Base-by-base conservation (phyloP, 2,113 vertebrate species). In the Mormyrus lacerda region DNA sequence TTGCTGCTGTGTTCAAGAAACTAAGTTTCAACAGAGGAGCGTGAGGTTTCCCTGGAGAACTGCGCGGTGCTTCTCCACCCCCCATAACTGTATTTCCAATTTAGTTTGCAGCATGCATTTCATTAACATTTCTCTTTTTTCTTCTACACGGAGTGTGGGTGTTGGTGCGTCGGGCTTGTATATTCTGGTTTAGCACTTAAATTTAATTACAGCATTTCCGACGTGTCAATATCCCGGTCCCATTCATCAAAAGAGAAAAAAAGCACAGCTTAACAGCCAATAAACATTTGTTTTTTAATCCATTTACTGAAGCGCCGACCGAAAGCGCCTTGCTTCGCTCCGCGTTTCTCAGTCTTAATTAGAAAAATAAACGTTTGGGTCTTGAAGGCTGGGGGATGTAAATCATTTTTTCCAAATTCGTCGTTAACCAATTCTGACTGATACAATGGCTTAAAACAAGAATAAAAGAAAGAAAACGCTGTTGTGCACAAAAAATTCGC, bases 261-360 rank as follows among this genome's bases (percentile, higher is more conserved):
- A 92, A 89, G 89, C 82, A 89, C 92, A 89, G 91, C 90, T 91
- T 92, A 91, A 92, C 93, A 91, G 92, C 92, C 93, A 93, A 93
- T 93, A 94, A 93, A 93, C 94, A 91, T 93, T 91, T 88, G 89
- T 90, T 91, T 89, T 91, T 89, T 65, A 79, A 91, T 92, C 93
- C 91, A 89, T 93, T 93, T 91, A 92, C 89, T 90, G 82, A 69
- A 87, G 90, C 88, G 83, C 61, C 87, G 87, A 92, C 88, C 88
- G 73, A 92, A 89, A 89, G 91, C 88, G 90, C 86, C 90, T 90
- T 90, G 89, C 88, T 88, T 91, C 89, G 58, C 73, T 89, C 89
- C 89, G 79, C 90, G 85, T 91, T 91, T 79, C 53, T 61, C 82
- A 58, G 85, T 85, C 79, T 91, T 92, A 92, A 92, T 92, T 91